Conservation (phyloP, 2,113 vertebrate genomes). For the Mormyrus iriodes region DNA sequence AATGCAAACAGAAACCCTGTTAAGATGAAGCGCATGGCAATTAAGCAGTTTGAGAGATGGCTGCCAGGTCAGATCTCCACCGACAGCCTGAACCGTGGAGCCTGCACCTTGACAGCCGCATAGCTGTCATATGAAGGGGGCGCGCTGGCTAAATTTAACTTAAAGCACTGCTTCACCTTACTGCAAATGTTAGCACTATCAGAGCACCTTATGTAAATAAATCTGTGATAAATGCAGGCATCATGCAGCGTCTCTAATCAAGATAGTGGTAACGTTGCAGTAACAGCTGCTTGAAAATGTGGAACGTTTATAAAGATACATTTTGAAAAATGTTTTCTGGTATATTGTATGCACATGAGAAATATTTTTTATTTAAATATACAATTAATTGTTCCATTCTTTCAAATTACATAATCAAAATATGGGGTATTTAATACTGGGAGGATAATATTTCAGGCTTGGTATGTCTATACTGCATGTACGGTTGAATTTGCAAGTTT, state of each 20-base stretch:
- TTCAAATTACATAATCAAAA: neutral
- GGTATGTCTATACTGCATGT: neutral
- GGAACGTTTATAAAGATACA: neutral
- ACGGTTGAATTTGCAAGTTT: neutral
- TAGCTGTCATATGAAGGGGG: conserved; percentile 33
- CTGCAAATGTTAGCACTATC: conserved; percentile 16
- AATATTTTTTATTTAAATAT: neutral
- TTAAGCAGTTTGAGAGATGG: conserved; percentile 54
- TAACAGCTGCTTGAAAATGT: neutral
- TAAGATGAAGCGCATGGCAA: conserved; percentile 54
- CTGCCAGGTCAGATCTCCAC: conserved; percentile 50
- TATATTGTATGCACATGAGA: neutral
- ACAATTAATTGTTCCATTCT: neutral
- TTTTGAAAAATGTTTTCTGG: neutral
- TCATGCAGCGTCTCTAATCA: neutral
- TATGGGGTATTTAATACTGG: neutral
- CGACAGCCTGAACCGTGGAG: conserved; percentile 42
- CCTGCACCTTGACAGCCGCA: conserved; percentile 37
- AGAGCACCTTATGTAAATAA: neutral
- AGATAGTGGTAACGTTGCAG: neutral
- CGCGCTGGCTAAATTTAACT: conserved; percentile 43
- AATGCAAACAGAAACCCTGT: conserved; percentile 40
- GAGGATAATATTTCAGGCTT: neutral
- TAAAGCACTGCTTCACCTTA: conserved; percentile 17
- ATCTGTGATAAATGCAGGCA: neutral